Percentiles rank a stretch among this genome's conserved stretches.
Conservation (phyloP, 2,888 invertebrate genomes). For the Lepidonotus clava region DNA sequence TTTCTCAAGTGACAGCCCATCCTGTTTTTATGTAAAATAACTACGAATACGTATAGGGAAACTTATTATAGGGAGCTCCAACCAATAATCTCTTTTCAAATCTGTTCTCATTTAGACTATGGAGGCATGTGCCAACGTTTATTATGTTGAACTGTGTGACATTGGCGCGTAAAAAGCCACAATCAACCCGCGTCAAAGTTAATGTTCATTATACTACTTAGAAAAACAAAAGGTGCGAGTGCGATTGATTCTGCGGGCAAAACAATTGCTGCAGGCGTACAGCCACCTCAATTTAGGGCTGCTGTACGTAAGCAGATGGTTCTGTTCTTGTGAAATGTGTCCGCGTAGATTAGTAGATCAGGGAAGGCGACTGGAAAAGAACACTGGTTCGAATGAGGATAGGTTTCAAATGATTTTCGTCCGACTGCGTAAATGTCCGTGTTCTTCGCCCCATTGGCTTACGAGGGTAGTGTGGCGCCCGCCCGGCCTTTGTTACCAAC, state of each 20-base stretch:
- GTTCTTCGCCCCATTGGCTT: neutral
- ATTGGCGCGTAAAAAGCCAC: too few species aligned
- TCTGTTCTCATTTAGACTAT: too few species aligned
- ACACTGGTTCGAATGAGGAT: neutral
- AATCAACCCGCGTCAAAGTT: neutral
- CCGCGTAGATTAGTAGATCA: neutral
- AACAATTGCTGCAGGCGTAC: too few species aligned
- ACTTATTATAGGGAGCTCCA: too few species aligned
- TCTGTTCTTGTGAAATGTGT: neutral
- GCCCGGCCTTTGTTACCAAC: neutral
- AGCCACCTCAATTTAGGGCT: too few species aligned
- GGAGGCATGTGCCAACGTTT: too few species aligned
- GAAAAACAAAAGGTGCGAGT: constrained; percentile 1
- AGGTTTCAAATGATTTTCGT: neutral
- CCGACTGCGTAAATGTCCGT: neutral
- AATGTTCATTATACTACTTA: constrained; percentile 39
- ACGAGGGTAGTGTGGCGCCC: neutral
- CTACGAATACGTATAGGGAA: too few species aligned
- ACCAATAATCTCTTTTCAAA: too few species aligned
- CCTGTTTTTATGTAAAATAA: too few species aligned
- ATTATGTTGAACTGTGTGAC: too few species aligned
- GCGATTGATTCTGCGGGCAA: neutral
- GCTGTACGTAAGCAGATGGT: neutral
- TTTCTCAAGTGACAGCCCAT: too few species aligned
- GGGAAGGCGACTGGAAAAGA: neutral